Evolutionary conservation across 2,888 invertebrate species (phyloP), one percentile per base, ranked within the genome.

Genomic region (Pyrrhosoma nymphula): DNA sequence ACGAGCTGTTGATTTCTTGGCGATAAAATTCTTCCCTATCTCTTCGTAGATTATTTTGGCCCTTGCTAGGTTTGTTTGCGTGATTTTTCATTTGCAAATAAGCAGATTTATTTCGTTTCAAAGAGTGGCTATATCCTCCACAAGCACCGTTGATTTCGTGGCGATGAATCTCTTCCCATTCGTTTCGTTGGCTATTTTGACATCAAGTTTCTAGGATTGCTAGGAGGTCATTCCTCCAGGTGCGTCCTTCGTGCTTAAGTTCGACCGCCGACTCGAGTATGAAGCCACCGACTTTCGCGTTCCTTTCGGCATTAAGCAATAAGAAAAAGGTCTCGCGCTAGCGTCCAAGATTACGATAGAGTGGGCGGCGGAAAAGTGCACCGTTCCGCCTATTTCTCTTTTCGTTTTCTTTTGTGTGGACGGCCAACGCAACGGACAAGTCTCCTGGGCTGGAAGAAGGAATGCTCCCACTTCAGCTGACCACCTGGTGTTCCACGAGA

Each of bases 311-410:
- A 69, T 93, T 63, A 55, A 69, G 63, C 93, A 75, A 93, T 69
- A 47, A 35, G 35, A 82, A n/a, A 60, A 47, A 75, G 93, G 69
- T 69, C 93, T 63, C 93, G 90, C 47, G 90, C 93, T 63, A 69
- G 90, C 47, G 90, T 47, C 26, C n/a, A 39, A 69, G 39, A 93
- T 69, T 56, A 55, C 89, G 89, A 47, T 47, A 56, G 93, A 20
- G 60, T 93, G 93, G 93, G 93, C 60, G 93, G 69, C 47, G 69
- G 93, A 93, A 93, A 93, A 93, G 93, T 69, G 69, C 93, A 69
- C 69, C 93, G 63, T 16, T 88, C 47, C 88, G 89, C 55, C 55
- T n/a, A 18, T 56, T 89, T 26, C 55, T 39, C 60, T 26, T 35
- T 69, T 69, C 26, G 23, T 26, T 26, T 26, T 69, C 69, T n/a